These are phyloP conservation scores for Notamacropus eugenii DNA, from an alignment of 2,797 vertebrate genomes.

Conservation along the genomic window DNA sequence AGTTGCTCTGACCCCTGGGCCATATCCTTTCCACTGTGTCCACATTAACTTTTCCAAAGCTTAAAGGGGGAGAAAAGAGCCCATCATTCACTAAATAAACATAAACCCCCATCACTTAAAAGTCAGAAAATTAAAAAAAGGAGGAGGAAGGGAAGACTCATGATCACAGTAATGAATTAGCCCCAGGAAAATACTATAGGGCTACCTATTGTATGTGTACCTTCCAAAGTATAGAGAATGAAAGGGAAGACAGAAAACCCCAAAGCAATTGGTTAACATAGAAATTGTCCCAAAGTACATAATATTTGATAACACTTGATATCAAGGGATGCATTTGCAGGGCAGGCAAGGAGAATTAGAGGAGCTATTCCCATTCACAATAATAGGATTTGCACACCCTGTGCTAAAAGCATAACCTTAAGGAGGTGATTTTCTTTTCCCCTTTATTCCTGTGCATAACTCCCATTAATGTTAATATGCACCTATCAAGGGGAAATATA, in stretches of 20 bases:
- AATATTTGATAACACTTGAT: slow-evolving; percentile 68
- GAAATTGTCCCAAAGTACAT: slow-evolving; percentile 52
- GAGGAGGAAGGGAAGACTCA: neutral
- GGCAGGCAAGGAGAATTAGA: slow-evolving; percentile 66
- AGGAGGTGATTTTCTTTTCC: slow-evolving; percentile 72
- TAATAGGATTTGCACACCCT: slow-evolving; percentile 60
- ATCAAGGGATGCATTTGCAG: slow-evolving; percentile 72
- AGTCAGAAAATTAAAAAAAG: neutral
- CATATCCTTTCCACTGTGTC: neutral
- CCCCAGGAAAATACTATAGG: slow-evolving; percentile 61
- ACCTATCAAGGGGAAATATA: slow-evolving; percentile 61
- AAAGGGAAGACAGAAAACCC: slow-evolving; percentile 61
- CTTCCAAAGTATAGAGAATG: slow-evolving; percentile 55
- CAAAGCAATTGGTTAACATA: slow-evolving; percentile 58
- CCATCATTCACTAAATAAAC: neutral
- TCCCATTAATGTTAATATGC: slow-evolving; percentile 69
- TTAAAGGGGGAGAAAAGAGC: neutral
- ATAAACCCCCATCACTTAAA: neutral
- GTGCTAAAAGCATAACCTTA: slow-evolving; percentile 68
- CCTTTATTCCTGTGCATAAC: slow-evolving; percentile 60
- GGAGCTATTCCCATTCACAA: slow-evolving; percentile 54
- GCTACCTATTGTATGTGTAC: slow-evolving; percentile 60
- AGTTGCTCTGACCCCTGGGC: neutral
- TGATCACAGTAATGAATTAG: slow-evolving; percentile 66
- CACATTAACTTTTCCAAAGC: neutral